Evolutionary conservation across 1,140 invertebrate genomes (phyloP).

Genomic region (Euschistus heros): DNA sequence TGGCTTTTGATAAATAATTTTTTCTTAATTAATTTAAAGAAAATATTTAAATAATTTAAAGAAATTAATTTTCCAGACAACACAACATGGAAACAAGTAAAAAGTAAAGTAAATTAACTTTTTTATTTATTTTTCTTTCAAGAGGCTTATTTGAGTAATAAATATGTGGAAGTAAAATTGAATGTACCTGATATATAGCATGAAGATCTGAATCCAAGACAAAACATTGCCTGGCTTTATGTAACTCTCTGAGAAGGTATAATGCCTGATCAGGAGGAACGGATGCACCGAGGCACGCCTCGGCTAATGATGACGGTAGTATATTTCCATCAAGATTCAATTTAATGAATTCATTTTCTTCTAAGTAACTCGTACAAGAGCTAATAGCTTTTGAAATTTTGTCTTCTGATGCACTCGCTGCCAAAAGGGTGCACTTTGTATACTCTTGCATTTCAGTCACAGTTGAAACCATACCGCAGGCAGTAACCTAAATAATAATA

Average conservation of each 20-base stretch:
- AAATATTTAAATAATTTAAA: too few relatives aligned
- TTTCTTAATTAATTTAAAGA: too few relatives aligned
- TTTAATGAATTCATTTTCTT: slow-evolving; percentile 44
- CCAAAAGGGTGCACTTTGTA: slow-evolving; percentile 64
- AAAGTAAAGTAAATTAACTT: too few relatives aligned
- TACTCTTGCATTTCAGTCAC: slow-evolving; percentile 65
- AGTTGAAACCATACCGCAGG: slow-evolving; percentile 68
- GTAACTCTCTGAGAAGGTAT: slow-evolving; percentile 77
- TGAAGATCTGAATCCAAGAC: slow-evolving; percentile 92
- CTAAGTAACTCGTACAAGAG: slow-evolving; percentile 46
- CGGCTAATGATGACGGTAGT: slow-evolving; percentile 73
- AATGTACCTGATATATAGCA: slow-evolving; percentile 73
- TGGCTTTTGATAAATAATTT: too few relatives aligned
- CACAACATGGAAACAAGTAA: too few relatives aligned
- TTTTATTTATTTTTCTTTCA: too few relatives aligned
- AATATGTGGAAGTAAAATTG: neutral
- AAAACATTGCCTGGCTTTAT: slow-evolving; percentile 78
- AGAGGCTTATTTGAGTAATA: too few relatives aligned
- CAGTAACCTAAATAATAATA: slow-evolving; percentile 54
- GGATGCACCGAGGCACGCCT: slow-evolving; percentile 84
- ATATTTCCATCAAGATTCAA: slow-evolving; percentile 35
- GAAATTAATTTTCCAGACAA: too few relatives aligned
- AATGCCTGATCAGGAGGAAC: slow-evolving; percentile 86
- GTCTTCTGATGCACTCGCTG: slow-evolving; percentile 29
- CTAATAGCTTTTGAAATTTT: slow-evolving; percentile 33